Evolutionary conservation across 2,888 invertebrate species (phyloP).

Genomic region (Pammene aurita): DNA sequence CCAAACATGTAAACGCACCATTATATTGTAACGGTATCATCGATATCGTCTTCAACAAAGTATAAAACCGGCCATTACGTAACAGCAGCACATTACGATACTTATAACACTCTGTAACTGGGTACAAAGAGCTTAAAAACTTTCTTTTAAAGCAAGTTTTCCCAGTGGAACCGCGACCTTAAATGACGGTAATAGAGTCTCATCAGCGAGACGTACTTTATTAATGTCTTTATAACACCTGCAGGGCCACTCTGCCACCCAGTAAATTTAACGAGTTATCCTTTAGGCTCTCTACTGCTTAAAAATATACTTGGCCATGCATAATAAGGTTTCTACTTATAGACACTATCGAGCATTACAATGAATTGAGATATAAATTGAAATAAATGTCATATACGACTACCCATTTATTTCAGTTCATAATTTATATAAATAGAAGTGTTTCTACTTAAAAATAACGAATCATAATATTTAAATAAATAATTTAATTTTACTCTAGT

Average conservation of each 20-base stretch:
- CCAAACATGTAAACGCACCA: too few relatives aligned
- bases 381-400: too few relatives aligned
- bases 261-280: slow-evolving; percentile 37
- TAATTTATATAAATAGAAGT: too few relatives aligned
- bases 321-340: not conserved
- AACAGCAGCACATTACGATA: too few relatives aligned
- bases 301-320: slow-evolving; percentile 23
- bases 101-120: too few relatives aligned
- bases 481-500: too few relatives aligned
- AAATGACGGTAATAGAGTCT: slow-evolving; percentile 38
- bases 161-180: slow-evolving; percentile 19
- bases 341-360: not conserved
- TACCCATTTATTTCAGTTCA: too few relatives aligned
- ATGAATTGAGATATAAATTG: not conserved
- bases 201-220: slow-evolving; percentile 37
- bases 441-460: too few relatives aligned
- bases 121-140: not conserved
- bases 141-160: slow-evolving; percentile 9
- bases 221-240: slow-evolving; percentile 41
- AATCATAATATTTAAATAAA: too few relatives aligned
- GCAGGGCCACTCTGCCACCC: slow-evolving; percentile 28
- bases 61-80: too few relatives aligned
- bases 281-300: slow-evolving; percentile 20
- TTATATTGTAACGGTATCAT: too few relatives aligned
- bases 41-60: too few relatives aligned